Conservation (phyloP, 2,888 invertebrate species). For the Vanessa cardui region DNA sequence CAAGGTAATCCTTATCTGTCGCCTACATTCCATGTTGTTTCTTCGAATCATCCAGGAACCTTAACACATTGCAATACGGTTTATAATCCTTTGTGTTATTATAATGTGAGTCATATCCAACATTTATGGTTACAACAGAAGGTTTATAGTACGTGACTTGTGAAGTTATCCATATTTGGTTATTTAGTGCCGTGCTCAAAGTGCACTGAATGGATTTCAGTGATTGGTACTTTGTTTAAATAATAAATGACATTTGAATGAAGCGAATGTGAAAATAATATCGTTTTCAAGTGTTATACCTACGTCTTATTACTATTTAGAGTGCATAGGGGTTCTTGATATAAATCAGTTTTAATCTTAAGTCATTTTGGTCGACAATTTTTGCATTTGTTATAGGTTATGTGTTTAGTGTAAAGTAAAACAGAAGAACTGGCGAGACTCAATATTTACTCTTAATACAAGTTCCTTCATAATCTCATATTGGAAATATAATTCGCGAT, state of each 20-base stretch:
- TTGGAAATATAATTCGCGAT: neutral
- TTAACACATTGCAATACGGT: constrained; percentile 48
- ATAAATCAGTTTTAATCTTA: too few relatives aligned
- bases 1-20: constrained; percentile 65
- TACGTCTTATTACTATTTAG: too few relatives aligned
- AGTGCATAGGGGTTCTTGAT: too few relatives aligned
- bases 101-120: constrained; percentile 59
- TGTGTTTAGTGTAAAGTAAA: too few relatives aligned
- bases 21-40: constrained; percentile 54
- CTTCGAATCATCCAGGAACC: constrained; percentile 39
- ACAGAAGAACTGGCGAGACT: too few relatives aligned
- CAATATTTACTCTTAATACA: neutral
- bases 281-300: neutral
- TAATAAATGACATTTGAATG: neutral
- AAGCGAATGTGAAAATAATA: neutral
- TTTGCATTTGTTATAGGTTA: too few relatives aligned
- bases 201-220: constrained; percentile 33
- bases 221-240: constrained; percentile 5
- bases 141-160: constrained; percentile 59
- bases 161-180: constrained; percentile 61
- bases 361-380: too few relatives aligned
- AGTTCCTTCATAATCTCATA: neutral
- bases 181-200: constrained; percentile 57
- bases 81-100: constrained; percentile 45
- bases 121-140: constrained; percentile 55